These are phyloP conservation scores for Urocynchramus pylzowi DNA, from an alignment of 2,113 vertebrate genomes.

Conservation along the genomic window DNA sequence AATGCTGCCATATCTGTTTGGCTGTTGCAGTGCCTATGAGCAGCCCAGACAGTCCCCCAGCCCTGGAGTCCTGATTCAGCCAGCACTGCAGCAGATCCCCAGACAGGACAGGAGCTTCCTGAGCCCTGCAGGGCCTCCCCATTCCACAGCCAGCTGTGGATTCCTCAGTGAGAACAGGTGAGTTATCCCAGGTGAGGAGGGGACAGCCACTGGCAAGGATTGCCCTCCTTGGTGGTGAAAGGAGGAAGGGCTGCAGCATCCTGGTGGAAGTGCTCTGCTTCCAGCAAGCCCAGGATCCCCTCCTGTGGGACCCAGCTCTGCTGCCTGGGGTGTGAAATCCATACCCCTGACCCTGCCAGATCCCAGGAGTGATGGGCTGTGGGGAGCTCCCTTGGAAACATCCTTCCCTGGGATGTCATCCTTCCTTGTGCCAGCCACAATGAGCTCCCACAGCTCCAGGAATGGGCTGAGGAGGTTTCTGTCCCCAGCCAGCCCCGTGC, in stretches of 20 bases:
- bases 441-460: not conserved
- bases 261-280: not conserved
- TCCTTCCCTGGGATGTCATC: not conserved
- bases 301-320: not conserved
- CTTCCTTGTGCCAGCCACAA: not conserved
- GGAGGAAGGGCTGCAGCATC: not conserved
- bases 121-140: conserved; percentile 75
- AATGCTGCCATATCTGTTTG: not conserved
- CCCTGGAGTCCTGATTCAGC: conserved; percentile 77
- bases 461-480: not conserved
- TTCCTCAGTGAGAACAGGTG: conserved; percentile 80
- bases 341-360: too few relatives aligned
- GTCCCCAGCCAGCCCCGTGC: not conserved
- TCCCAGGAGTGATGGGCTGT: not conserved
- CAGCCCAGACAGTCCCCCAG: conserved; percentile 83
- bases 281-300: not conserved
- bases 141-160: conserved; percentile 78
- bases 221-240: not conserved
- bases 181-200: not conserved
- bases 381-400: not conserved
- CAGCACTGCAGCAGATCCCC: conserved; percentile 83
- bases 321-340: not conserved
- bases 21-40: conserved; percentile 85
- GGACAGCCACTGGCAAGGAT: not conserved
- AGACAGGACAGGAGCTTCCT: conserved; percentile 84